A percentile compares a stretch with the other conserved stretches of the same genome.
Evolutionary conservation across 2,888 invertebrate genomes (phyloP).

Genomic region (Gryllus longicercus): DNA sequence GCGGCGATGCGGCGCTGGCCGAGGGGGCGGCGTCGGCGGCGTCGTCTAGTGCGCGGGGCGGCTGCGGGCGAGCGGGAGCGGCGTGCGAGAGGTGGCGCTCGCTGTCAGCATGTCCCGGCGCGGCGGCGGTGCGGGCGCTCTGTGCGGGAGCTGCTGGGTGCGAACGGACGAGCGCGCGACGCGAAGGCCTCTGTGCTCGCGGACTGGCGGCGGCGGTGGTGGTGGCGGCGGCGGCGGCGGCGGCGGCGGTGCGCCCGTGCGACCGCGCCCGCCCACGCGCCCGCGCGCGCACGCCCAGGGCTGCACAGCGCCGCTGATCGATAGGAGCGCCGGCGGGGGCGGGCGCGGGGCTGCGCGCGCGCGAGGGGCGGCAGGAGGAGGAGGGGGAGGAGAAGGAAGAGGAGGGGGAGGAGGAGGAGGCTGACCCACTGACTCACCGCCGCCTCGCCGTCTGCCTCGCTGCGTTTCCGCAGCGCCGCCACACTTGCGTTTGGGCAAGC

Average conservation of each 20-base stretch:
- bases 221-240: too few species aligned
- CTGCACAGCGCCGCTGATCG: neutral
- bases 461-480: neutral
- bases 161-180: neutral
- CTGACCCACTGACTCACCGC: slow-evolving; percentile 6
- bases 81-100: too few species aligned
- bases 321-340: neutral
- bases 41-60: neutral
- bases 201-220: neutral
- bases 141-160: neutral
- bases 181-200: neutral
- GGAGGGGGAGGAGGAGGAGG: neutral
- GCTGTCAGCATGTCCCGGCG: too few species aligned
- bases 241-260: neutral
- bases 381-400: too few species aligned
- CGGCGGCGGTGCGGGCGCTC: neutral
- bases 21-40: neutral
- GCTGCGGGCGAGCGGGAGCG: neutral
- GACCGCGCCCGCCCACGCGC: neutral
- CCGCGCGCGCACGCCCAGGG: neutral
- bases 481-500: neutral
- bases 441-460: neutral
- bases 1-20: neutral
- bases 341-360: neutral
- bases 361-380: neutral